Evolutionary conservation across 2,797 vertebrate genomes (phyloP).

Genomic region (Sebastes steindachneri): DNA sequence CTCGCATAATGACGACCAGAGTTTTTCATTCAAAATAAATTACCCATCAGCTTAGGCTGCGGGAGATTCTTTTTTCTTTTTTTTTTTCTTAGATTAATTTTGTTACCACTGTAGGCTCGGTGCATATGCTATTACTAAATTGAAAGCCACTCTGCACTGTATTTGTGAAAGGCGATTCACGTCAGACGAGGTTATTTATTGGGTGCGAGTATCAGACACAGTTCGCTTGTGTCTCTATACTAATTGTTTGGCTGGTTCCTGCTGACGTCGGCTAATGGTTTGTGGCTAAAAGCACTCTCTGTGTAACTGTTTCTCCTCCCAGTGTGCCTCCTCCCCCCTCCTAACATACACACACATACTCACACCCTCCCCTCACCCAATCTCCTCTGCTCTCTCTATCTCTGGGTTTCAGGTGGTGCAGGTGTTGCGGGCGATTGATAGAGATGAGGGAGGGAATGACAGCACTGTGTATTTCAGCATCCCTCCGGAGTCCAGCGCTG

Average conservation of each 20-base stretch:
- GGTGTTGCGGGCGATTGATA: slow-evolving; percentile 90
- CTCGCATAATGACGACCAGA: slow-evolving; percentile 35
- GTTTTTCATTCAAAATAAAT: slow-evolving; percentile 67
- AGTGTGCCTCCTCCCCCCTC: not conserved
- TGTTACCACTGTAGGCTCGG: slow-evolving; percentile 33
- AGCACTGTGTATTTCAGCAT: slow-evolving; percentile 90
- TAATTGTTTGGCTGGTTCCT: slow-evolving; percentile 71
- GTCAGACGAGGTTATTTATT: slow-evolving; percentile 51
- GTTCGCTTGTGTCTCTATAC: slow-evolving; percentile 40
- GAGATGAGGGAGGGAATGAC: slow-evolving; percentile 89
- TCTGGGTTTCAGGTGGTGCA: slow-evolving; percentile 88
- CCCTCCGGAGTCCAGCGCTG: slow-evolving; percentile 82
- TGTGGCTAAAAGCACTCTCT: slow-evolving; percentile 56
- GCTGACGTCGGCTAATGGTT: slow-evolving; percentile 60
- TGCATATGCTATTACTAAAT: slow-evolving; percentile 49
- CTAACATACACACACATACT: not conserved
- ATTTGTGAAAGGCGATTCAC: slow-evolving; percentile 22
- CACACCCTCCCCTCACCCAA: slow-evolving; percentile 9
- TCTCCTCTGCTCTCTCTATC: slow-evolving; percentile 66
- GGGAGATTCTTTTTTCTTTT: slow-evolving; percentile 41
- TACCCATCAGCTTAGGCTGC: slow-evolving; percentile 52
- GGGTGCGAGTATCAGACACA: slow-evolving; percentile 38
- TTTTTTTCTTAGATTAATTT: slow-evolving; percentile 53
- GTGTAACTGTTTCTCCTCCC: slow-evolving; percentile 34
- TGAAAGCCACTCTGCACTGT: slow-evolving; percentile 48